Evolutionary conservation across 1,140 invertebrate species (phyloP).

Genomic region (Anastatus disparis): DNA sequence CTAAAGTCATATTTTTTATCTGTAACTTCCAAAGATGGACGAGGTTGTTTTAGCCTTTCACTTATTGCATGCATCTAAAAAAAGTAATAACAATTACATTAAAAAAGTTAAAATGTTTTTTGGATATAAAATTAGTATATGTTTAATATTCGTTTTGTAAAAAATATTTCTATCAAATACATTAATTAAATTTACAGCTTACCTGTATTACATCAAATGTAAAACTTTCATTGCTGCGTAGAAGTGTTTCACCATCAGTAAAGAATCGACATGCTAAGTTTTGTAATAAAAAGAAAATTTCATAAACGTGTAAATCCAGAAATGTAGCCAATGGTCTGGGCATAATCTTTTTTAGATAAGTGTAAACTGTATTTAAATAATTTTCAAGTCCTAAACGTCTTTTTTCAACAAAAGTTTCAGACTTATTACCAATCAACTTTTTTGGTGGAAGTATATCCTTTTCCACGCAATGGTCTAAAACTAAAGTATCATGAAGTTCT

Average conservation of each 20-base stretch:
- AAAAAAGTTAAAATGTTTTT: slow-evolving; percentile 6
- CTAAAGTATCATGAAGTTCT: slow-evolving; percentile 85
- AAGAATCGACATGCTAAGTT: slow-evolving; percentile 79
- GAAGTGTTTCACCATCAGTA: slow-evolving; percentile 74
- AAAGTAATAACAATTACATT: slow-evolving; percentile 31
- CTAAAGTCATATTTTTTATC: slow-evolving; percentile 84
- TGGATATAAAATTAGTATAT: background rate
- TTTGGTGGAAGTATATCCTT: slow-evolving; percentile 91
- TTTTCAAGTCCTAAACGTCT: slow-evolving; percentile 80
- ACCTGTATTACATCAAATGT: slow-evolving; percentile 81
- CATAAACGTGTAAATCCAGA: slow-evolving; percentile 83
- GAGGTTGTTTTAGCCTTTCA: slow-evolving; percentile 85
- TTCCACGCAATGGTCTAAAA: slow-evolving; percentile 79
- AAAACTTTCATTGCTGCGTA: slow-evolving; percentile 71
- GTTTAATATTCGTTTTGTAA: background rate
- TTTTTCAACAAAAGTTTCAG: slow-evolving; percentile 86
- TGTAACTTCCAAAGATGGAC: slow-evolving; percentile 77
- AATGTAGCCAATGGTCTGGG: slow-evolving; percentile 81
- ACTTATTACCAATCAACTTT: slow-evolving; percentile 84
- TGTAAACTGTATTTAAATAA: slow-evolving; percentile 83
- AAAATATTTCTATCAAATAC: background rate
- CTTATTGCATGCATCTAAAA: slow-evolving; percentile 88
- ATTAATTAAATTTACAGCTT: slow-evolving; percentile 33
- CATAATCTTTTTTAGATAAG: slow-evolving; percentile 78
- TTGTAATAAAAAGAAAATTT: slow-evolving; percentile 84